Evolutionary conservation across 2,113 vertebrate genomes (phyloP), one percentile per base, ranked within the genome.

Genomic region (Nesogale talazaci): DNA sequence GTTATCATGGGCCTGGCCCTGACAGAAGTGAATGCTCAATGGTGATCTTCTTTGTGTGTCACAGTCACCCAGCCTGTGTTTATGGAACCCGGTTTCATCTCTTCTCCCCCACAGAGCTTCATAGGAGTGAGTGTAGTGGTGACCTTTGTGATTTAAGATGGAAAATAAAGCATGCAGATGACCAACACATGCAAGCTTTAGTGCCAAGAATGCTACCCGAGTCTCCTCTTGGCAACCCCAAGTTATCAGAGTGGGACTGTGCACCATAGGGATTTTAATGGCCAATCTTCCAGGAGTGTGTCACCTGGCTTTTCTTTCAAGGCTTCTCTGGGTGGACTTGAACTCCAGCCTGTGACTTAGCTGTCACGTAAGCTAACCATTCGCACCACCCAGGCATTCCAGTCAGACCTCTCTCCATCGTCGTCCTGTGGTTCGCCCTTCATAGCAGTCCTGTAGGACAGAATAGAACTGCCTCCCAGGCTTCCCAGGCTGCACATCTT

Each of bases 121-220:
- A 27, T 56, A 57, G 69, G 22, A 20, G 56, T 40, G 16, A 22
- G 5, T 87, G 56, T 31, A 61, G 77, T 70, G 31, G 70, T 76
- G 82, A 79, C 36, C 83, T 25, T 87, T 61, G 40, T 40, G 42
- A 74, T 52, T 70, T 87, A 69, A 80, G 67, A 92, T 63, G 42
- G 56, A 78, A 67, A 90, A 75, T 83, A 40, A 86, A 34, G 61
- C 52, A 22, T 90, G 38, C 17, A 29, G n/a, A 42, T 81, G 83
- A 52, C 40, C 34, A 72, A 72, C 67, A 31, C 57, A 76, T 36
- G 31, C 34, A 12, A 63, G 8, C 61, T 85, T 88, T 82, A 77
- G 69, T n/a, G 22, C 31, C 61, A 78, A n/a, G 94, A 79, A 79
- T 78, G 40, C 31, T n/a, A n/a, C n/a, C n/a, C n/a, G 83, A 93